Evolutionary conservation across 2,888 invertebrate genomes (phyloP), one percentile per base, ranked within the genome.

Genomic region (Hololepta plana): DNA sequence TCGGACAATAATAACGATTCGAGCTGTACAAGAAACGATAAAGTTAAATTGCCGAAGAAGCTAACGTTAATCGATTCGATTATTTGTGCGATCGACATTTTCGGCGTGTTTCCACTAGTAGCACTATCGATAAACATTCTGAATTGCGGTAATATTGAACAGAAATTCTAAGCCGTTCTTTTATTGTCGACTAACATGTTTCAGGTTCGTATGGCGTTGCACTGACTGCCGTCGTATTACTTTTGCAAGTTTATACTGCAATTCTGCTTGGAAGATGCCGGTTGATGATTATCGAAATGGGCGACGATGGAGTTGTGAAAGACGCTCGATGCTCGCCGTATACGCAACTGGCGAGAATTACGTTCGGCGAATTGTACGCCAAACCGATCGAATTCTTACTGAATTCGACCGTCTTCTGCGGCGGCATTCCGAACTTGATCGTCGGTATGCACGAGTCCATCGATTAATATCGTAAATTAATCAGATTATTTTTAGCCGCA

Each of bases 41-140:
- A n/a, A n/a, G n/a, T n/a, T n/a, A n/a, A n/a, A n/a, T n/a, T n/a
- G n/a, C n/a, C n/a, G n/a, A n/a, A n/a, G n/a, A n/a, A n/a, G n/a
- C n/a, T n/a, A n/a, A n/a, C n/a, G n/a, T n/a, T n/a, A n/a, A n/a
- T n/a, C n/a, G n/a, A n/a, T n/a, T n/a, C n/a, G n/a, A n/a, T n/a
- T n/a, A 57, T 81, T 20, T 82, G 81, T 48, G 70, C 84, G 13
- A 61, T 84, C 10, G 82, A 82, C 47, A 62, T 82, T 23, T 81
- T 84, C 44, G 84, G 82, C 20, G 80, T 84, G 1, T 81, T 82
- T 44, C 82, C 82, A 0, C 67, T 84, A 2, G 65, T 84, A 8
- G 67, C 80, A 1, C 49, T 84, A 29, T 81, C 82, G 0, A 68
- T 72, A 37, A 64, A 76, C 13, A 63, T 84, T 12, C 71, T 80